Base-by-base conservation (phyloP, 2,113 vertebrate genomes). In the Pseudolaguvia tuberculata region DNA sequence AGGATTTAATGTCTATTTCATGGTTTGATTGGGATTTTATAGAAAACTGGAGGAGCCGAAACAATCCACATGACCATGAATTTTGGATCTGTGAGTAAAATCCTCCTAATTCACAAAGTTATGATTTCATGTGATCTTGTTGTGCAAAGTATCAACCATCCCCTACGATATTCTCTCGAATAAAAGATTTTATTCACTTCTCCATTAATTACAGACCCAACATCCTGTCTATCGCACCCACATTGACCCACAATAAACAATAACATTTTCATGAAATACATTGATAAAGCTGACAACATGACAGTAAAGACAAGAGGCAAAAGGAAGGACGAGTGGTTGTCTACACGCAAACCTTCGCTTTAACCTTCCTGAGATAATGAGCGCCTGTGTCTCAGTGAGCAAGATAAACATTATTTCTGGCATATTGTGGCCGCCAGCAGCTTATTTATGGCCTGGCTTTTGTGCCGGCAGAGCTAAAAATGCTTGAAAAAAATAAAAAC, bases 381-480 rank as follows among this genome's bases (percentile, higher is more conserved):
- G 83, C 58, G 74, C 61, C 63, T 66, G 56, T 72, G 79, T 78
- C 86, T 83, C 82, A 80, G 86, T 77, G 83, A 83, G 84, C 86
- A 89, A 90, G 88, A 89, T 89, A 90, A 90, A 91, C 89, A 90
- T 91, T 91, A 90, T 91, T 90, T 90, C 85, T 91, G 88, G 84
- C 83, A 85, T 89, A 89, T 87, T 85, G 85, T 85, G 79, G 81
- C 78, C 55, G 83, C 85, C 85, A 86, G 89, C 83, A 84, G 78
- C 83, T 88, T 89, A 89, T 91, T 88, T 90, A 88, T 87, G 83
- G 84, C 78, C 80, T 82, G 83, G 83, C 87, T 88, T 89, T 89
- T 88, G 88, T 90, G 85, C 84, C 81, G 81, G 72, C 78, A 66
- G 79, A 90, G 86, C 84, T 87, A 88, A 86, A 88, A 81, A 89